These are phyloP conservation scores for Bimastos eiseni DNA, from an alignment of 2,888 invertebrate genomes.

Conservation along the genomic window DNA sequence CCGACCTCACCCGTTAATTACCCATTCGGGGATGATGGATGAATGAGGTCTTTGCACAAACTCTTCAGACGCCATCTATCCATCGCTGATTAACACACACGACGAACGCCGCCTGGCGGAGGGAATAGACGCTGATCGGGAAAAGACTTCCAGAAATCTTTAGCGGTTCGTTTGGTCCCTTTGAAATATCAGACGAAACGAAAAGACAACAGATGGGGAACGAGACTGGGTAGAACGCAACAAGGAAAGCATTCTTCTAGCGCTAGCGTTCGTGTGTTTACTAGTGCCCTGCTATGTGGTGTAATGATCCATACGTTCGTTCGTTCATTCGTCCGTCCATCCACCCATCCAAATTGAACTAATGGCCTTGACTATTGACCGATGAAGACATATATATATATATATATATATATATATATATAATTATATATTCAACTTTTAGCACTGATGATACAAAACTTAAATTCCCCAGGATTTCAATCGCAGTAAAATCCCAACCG, in stretches of 20 bases:
- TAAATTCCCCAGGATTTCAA: too few relatives aligned
- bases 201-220: not conserved
- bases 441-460: too few relatives aligned
- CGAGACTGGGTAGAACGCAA: not conserved
- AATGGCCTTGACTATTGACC: too few relatives aligned
- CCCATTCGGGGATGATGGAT: not conserved
- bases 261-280: not conserved
- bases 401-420: not conserved
- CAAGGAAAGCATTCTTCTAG: not conserved
- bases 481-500: too few relatives aligned
- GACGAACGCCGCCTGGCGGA: not conserved
- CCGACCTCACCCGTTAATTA: not conserved
- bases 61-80: constrained; percentile 5
- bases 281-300: not conserved
- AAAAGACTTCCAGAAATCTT: not conserved
- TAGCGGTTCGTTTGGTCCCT: not conserved
- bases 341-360: not conserved
- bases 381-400: too few relatives aligned
- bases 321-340: not conserved
- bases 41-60: not conserved
- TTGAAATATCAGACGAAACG: not conserved
- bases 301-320: not conserved
- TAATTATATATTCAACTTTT: too few relatives aligned
- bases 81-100: not conserved
- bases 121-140: not conserved